Conservation (phyloP, 2,888 invertebrate genomes). For the Boloria euphrosyne region DNA sequence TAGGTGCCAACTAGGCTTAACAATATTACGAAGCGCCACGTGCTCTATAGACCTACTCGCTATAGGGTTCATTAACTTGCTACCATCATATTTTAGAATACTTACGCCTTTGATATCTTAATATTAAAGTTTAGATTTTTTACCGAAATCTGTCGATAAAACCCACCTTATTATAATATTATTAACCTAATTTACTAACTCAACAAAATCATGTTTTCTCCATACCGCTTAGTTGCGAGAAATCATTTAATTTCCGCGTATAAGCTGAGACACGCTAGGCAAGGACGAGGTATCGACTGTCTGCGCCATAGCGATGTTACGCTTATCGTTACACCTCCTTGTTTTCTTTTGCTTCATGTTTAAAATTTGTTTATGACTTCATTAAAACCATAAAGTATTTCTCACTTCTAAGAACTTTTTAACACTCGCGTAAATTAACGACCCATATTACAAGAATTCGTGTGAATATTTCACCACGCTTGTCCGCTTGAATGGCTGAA, state of each 20-base stretch:
- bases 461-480: too few species aligned
- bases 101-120: neutral
- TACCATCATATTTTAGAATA: neutral
- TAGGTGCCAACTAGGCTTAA: slow-evolving; percentile 59
- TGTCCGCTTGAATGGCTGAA: too few species aligned
- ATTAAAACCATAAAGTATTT: too few species aligned
- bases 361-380: too few species aligned
- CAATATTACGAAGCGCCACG: slow-evolving; percentile 40
- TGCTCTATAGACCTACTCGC: slow-evolving; percentile 26
- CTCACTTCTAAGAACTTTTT: neutral
- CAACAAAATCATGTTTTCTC: neutral
- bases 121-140: neutral
- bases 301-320: slow-evolving; percentile 23
- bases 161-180: too few species aligned
- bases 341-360: slow-evolving; percentile 11
- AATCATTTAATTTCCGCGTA: slow-evolving; percentile 63
- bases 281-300: slow-evolving; percentile 49
- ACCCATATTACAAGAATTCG: too few species aligned
- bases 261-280: slow-evolving; percentile 53
- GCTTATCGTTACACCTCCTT: neutral
- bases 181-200: too few species aligned
- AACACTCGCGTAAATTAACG: too few species aligned
- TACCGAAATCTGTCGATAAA: too few species aligned
- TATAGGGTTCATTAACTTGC: slow-evolving; percentile 17
- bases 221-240: slow-evolving; percentile 50